Conservation (phyloP, 1,140 invertebrate genomes). For the Drosophila nigrodunni region DNA sequence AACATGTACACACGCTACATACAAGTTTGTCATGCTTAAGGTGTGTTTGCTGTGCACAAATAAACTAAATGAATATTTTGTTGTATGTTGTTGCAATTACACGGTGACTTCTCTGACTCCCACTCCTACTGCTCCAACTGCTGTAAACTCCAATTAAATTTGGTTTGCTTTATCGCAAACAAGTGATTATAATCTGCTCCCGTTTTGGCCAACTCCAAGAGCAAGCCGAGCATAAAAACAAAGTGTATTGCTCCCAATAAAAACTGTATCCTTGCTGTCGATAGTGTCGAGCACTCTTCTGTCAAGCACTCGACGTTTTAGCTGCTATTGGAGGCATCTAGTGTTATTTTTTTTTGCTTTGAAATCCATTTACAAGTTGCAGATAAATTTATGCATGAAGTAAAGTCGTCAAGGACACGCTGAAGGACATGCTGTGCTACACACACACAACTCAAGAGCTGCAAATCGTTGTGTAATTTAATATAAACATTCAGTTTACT, state of each 20-base stretch:
- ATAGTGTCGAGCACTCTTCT: slow-evolving; percentile 10
- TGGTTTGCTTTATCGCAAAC: not conserved
- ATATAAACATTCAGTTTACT: slow-evolving; percentile 4
- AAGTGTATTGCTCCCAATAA: not conserved
- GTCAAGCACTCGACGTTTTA: slow-evolving; percentile 4
- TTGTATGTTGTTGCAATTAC: slow-evolving; percentile 80
- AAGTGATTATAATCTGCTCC: not conserved
- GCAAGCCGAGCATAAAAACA: not conserved
- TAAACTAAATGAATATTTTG: slow-evolving; percentile 74
- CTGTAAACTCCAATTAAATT: slow-evolving; percentile 9
- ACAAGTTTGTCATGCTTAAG: slow-evolving; percentile 1
- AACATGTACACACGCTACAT: not conserved
- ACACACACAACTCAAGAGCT: slow-evolving; percentile 45
- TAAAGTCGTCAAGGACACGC: slow-evolving; percentile 29
- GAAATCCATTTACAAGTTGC: slow-evolving; percentile 11
- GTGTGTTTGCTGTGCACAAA: slow-evolving; percentile 51
- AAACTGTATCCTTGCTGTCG: not conserved
- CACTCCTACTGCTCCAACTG: not conserved
- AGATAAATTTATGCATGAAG: slow-evolving; percentile 33
- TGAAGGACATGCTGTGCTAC: slow-evolving; percentile 13
- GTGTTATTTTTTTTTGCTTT: slow-evolving; percentile 2
- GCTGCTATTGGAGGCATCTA: slow-evolving; percentile 9
- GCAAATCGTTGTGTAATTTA: slow-evolving; percentile 54
- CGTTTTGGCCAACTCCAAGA: not conserved
- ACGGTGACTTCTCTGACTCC: slow-evolving; percentile 20